A percentile compares a stretch with the other conserved stretches of the same genome.
phyloP scores from a whole-genome alignment of 2,797 vertebrate genomes.

The Merluccius polli region DNA sequence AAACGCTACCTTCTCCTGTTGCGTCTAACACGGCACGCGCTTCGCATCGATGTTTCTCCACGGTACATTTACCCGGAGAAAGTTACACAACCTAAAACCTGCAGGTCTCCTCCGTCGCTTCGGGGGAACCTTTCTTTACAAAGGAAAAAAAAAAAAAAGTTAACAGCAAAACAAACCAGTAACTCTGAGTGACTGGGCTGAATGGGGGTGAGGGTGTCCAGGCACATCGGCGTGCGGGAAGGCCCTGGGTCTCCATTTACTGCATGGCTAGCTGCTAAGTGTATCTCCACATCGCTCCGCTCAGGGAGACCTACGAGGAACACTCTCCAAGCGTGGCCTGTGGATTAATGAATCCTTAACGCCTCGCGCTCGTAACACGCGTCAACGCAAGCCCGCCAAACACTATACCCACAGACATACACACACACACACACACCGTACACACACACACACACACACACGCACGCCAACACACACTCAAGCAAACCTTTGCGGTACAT shows the following conservation, averaged over 20 bases:
- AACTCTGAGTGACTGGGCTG: conserved; percentile 44
- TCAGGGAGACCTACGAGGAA: conserved; percentile 43
- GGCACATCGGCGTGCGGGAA: conserved; percentile 52
- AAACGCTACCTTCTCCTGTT: neutral
- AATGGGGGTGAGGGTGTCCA: conserved; percentile 39
- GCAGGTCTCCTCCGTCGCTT: neutral
- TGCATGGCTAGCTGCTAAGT: conserved; percentile 70
- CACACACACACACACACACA: neutral
- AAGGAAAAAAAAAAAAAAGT: conserved; percentile 15
- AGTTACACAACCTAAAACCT: neutral
- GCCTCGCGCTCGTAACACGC: neutral
- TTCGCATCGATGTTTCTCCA: neutral
- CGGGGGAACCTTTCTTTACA: neutral
- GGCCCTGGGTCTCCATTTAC: conserved; percentile 61
- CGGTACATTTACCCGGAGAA: neutral
- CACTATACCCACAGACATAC: neutral
- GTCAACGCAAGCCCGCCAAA: neutral
- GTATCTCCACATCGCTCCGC: conserved; percentile 65
- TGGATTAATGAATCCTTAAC: too few relatives aligned
- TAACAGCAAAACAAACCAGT: conserved; percentile 23
- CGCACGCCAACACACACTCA: neutral
- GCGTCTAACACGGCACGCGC: neutral
- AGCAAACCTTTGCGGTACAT: neutral
- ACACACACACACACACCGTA: neutral
- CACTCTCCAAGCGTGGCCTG: conserved; percentile 30